These are phyloP conservation scores for Phoebastria nigripes DNA, from an alignment of 2,797 vertebrate genomes.

Conservation along the genomic window DNA sequence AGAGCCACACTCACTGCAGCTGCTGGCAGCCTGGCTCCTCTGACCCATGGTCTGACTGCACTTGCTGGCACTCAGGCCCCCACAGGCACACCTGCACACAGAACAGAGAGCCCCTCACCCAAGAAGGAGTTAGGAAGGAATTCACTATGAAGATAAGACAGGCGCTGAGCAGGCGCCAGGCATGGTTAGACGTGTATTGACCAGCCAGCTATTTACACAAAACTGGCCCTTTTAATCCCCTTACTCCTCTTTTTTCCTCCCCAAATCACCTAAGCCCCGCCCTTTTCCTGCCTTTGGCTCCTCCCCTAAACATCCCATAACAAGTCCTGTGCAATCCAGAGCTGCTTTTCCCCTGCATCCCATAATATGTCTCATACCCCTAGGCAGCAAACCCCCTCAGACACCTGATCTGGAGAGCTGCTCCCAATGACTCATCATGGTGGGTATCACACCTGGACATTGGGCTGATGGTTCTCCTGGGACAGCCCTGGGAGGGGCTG, in stretches of 20 bases:
- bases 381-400: not conserved
- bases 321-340: not conserved
- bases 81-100: too few species aligned
- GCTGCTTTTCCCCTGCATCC: not conserved
- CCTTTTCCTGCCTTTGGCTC: not conserved
- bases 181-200: not conserved
- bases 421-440: not conserved
- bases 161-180: too few species aligned
- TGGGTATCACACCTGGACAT: not conserved
- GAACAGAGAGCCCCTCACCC: not conserved
- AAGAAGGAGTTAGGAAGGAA: not conserved
- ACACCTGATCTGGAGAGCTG: not conserved
- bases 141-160: not conserved
- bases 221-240: not conserved
- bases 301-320: not conserved
- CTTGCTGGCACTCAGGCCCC: not conserved
- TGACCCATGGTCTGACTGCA: not conserved
- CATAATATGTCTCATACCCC: not conserved
- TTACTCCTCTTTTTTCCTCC: not conserved
- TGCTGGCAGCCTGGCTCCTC: not conserved
- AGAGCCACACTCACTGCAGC: not conserved
- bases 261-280: not conserved
- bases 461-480: not conserved
- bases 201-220: fast-evolving
- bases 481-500: fast-evolving